Percentiles rank a stretch among this genome's conserved stretches.
These are phyloP conservation scores for Megaceryle alcyon DNA, from an alignment of 2,797 vertebrate genomes.

Conservation along the genomic window DNA sequence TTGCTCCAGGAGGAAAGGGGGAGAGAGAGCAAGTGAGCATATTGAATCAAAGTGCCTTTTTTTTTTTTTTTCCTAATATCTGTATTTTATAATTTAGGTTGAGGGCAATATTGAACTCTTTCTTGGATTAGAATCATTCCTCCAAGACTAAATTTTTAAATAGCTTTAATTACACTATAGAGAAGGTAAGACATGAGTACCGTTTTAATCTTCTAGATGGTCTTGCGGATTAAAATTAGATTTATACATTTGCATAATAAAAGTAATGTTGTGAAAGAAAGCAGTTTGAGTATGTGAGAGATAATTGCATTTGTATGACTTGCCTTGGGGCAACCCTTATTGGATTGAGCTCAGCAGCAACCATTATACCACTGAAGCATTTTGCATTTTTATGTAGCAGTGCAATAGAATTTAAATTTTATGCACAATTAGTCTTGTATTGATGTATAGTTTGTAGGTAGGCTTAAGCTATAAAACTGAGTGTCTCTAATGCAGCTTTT, in stretches of 20 bases:
- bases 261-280: constrained; percentile 76
- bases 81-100: neutral
- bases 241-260: constrained; percentile 80
- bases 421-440: constrained; percentile 73
- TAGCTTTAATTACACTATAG: constrained; percentile 81
- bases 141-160: constrained; percentile 34
- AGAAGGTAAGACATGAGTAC: constrained; percentile 65
- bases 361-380: constrained; percentile 16
- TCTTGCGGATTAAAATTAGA: constrained; percentile 77
- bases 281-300: constrained; percentile 44
- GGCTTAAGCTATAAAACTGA: constrained; percentile 51
- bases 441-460: constrained; percentile 66
- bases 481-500: constrained; percentile 28
- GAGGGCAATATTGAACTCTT: neutral
- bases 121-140: constrained; percentile 12
- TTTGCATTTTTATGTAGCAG: constrained; percentile 66
- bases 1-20: neutral
- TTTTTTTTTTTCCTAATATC: neutral
- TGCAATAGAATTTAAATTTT: constrained; percentile 73
- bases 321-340: constrained; percentile 50
- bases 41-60: neutral
- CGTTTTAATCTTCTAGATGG: constrained; percentile 77
- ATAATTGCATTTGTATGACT: constrained; percentile 57
- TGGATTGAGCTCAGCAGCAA: constrained; percentile 40
- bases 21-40: neutral